These are phyloP conservation scores for Zaprionus ghesquierei DNA, from an alignment of 1,140 invertebrate species.

Conservation along the genomic window DNA sequence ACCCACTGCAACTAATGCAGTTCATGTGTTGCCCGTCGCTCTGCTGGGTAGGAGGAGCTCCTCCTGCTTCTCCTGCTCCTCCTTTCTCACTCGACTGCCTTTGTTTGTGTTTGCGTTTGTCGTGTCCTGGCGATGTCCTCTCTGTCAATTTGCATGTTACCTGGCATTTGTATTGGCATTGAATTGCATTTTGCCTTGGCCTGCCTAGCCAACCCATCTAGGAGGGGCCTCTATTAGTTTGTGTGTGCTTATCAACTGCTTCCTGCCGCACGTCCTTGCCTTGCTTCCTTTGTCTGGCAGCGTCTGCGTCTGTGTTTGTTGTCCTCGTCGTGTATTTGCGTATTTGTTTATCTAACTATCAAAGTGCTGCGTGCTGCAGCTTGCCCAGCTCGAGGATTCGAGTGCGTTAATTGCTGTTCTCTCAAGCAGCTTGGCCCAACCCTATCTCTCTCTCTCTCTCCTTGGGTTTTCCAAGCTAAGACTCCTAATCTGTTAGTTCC, in stretches of 20 bases:
- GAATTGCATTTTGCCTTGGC: slow-evolving; percentile 29
- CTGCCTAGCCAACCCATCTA: background rate
- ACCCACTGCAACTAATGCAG: slow-evolving; percentile 46
- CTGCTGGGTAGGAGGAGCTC: too few relatives aligned
- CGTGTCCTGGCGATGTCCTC: slow-evolving; percentile 30
- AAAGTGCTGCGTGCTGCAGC: slow-evolving; percentile 48
- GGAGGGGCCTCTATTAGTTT: slow-evolving; percentile 28
- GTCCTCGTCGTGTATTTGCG: slow-evolving; percentile 14
- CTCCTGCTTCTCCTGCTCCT: background rate
- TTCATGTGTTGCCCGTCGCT: slow-evolving; percentile 33
- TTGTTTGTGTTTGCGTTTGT: slow-evolving; percentile 44
- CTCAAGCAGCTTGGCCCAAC: background rate
- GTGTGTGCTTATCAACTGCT: slow-evolving; percentile 40
- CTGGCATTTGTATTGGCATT: slow-evolving; percentile 51
- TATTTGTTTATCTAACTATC: slow-evolving; percentile 55
- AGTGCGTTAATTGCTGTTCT: slow-evolving; percentile 48
- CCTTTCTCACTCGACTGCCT: background rate
- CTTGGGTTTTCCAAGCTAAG: background rate
- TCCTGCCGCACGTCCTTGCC: slow-evolving; percentile 39
- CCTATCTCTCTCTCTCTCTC: background rate
- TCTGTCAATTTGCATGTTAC: slow-evolving; percentile 54
- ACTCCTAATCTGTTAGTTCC: slow-evolving; percentile 39
- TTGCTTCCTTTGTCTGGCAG: slow-evolving; percentile 44
- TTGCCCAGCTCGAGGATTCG: slow-evolving; percentile 32
- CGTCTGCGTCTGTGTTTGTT: slow-evolving; percentile 9